phyloP scores from a whole-genome alignment of 2,888 invertebrate species.

The Theretra japonica region DNA sequence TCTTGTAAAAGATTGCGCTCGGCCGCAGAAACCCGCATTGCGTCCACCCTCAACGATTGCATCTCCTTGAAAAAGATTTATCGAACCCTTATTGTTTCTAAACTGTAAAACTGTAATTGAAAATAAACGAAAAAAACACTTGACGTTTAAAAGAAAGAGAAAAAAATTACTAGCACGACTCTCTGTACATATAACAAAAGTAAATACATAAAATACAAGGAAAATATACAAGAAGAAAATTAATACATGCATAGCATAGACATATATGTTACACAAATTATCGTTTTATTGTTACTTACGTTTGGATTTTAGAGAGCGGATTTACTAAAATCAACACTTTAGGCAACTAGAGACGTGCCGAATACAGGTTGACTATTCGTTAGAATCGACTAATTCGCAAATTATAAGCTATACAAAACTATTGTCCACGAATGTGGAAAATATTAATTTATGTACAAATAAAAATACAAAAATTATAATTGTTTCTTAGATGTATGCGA shows the following conservation, averaged over 20 bases:
- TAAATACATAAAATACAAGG: constrained; percentile 12
- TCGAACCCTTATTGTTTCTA: constrained; percentile 79
- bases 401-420: neutral
- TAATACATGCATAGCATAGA: constrained; percentile 21
- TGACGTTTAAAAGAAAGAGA: constrained; percentile 9
- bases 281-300: constrained; percentile 16
- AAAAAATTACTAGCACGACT: neutral
- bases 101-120: constrained; percentile 79
- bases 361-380: constrained; percentile 1
- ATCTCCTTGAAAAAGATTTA: constrained; percentile 77
- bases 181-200: neutral
- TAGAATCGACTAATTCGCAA: constrained; percentile 8
- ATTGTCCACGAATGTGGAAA: neutral
- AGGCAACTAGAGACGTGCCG: constrained; percentile 16
- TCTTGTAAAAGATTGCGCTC: constrained; percentile 51
- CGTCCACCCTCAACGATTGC: constrained; percentile 48
- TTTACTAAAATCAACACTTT: constrained; percentile 14
- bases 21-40: constrained; percentile 33
- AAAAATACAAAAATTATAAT: neutral
- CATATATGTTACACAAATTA: neutral
- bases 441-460: neutral
- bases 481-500: too few relatives aligned
- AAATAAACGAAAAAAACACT: constrained; percentile 44
- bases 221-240: constrained; percentile 16
- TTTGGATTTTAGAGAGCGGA: constrained; percentile 12